phyloP scores from a whole-genome alignment of 2,797 vertebrate genomes.

The Telmatherina bonti region DNA sequence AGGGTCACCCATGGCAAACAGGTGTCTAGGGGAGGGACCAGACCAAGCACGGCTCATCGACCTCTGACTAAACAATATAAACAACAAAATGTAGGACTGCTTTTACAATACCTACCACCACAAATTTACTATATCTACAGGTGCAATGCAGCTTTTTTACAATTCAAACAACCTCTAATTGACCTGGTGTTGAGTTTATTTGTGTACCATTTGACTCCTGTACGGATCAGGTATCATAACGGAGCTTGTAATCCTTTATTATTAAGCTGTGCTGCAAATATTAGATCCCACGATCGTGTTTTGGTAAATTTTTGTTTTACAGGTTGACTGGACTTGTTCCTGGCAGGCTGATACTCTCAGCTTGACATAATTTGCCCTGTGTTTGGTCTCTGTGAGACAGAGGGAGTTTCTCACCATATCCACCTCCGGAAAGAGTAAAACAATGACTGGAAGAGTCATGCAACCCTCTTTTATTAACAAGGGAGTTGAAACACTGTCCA shows the following conservation, averaged over 20 bases:
- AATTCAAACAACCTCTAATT: background rate
- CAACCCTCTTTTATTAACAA: conserved; percentile 28
- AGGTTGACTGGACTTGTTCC: background rate
- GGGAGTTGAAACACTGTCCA: conserved; percentile 47
- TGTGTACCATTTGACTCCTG: background rate
- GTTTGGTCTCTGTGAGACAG: conserved; percentile 20
- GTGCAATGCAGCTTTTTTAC: no score
- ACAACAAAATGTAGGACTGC: no score
- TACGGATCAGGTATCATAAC: no score
- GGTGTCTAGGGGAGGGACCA: no score
- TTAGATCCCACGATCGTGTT: background rate
- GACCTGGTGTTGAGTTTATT: background rate
- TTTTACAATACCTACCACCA: no score
- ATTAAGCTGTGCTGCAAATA: no score
- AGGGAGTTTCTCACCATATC: conserved; percentile 44
- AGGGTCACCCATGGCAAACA: no score
- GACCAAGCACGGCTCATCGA: no score
- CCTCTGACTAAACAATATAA: no score
- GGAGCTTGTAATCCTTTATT: no score
- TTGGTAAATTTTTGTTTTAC: background rate
- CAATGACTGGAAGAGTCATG: conserved; percentile 71
- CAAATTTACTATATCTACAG: no score
- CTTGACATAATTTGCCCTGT: background rate
- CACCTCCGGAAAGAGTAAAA: conserved; percentile 64
- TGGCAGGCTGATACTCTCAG: background rate